These are phyloP conservation scores for Heterohyrax brucei DNA, from an alignment of 2,797 vertebrate genomes.

Conservation along the genomic window DNA sequence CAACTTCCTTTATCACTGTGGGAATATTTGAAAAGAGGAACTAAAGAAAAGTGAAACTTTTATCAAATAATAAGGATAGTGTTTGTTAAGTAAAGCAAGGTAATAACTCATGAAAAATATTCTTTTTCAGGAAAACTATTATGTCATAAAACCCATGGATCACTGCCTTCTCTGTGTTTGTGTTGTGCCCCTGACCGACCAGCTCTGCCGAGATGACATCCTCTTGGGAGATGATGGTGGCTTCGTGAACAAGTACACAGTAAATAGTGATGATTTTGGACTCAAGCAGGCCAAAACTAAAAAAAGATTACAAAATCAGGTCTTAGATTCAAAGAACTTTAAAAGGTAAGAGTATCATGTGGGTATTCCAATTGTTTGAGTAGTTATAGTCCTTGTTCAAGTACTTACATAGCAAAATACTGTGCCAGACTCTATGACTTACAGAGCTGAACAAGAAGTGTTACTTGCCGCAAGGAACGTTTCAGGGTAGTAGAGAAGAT, in stretches of 20 bases:
- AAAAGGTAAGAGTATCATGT: constrained; percentile 84
- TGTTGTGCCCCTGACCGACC: constrained; percentile 77
- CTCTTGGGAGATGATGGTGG: constrained; percentile 91
- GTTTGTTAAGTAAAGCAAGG: not conserved
- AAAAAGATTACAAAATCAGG: constrained; percentile 82
- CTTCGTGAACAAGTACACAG: constrained; percentile 87
- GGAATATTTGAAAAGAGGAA: constrained; percentile 42
- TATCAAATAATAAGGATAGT: not conserved
- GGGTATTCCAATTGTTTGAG: not conserved
- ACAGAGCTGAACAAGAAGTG: not conserved
- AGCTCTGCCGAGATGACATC: constrained; percentile 87
- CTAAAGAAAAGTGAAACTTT: constrained; percentile 26
- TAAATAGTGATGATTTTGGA: constrained; percentile 89
- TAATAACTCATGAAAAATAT: not conserved
- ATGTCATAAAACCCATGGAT: constrained; percentile 90
- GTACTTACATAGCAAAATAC: not conserved
- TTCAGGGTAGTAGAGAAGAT: not conserved
- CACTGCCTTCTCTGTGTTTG: constrained; percentile 89
- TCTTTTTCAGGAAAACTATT: constrained; percentile 87
- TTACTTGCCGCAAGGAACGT: not conserved
- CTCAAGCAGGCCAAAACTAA: constrained; percentile 85
- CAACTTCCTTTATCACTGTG: not conserved
- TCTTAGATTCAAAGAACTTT: constrained; percentile 88
- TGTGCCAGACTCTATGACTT: not conserved
- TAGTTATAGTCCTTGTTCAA: not conserved